Evolutionary conservation across 1,140 invertebrate species (phyloP), one percentile per base, ranked within the genome.

Genomic region (Procambarus clarkii): DNA sequence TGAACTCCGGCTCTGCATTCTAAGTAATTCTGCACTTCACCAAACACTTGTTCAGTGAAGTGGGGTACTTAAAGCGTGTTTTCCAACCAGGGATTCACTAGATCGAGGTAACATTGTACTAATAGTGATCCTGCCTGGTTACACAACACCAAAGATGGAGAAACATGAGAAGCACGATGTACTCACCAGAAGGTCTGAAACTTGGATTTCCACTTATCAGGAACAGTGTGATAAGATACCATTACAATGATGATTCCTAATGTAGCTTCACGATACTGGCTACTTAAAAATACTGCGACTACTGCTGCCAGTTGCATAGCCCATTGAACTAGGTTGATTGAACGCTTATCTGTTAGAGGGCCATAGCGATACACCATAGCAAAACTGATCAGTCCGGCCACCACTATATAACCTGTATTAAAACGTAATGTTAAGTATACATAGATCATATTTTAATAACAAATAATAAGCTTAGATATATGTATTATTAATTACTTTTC

Each of bases 281-380:
- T 98, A 93, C 98, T 97, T 89, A 96, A 96, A 95, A 97, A 98
- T 58, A 98, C 96, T 7, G 96, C 93, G 0, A 95, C 64, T 0
- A 98, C 94, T 21, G 96, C 96, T 18, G 96, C 91, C 92, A 97
- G 96, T 95, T 98, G 97, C 64, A 98, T 94, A 86, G 95, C 95
- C 98, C 98, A 99, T 94, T 97, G 97, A 79, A 99, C 97, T 78
- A 99, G 95, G 94, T 97, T 96, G 93, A 97, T 96, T 45, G 97
- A 98, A 87, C 97, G 95, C 9, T 95, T 94, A 95, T 99, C 97
- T 84, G 95, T 96, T 0, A 98, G 96, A 5, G 98, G 98, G 0
- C 98, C 98, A 93, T 97, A 96, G 92, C 97, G 96, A 94, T 99
- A 99, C 94, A 97, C 98, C 81, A 98, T 94, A 8, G 97, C 94